Evolutionary conservation across 2,797 vertebrate genomes (phyloP).

Genomic region (Molossus alvarezi): DNA sequence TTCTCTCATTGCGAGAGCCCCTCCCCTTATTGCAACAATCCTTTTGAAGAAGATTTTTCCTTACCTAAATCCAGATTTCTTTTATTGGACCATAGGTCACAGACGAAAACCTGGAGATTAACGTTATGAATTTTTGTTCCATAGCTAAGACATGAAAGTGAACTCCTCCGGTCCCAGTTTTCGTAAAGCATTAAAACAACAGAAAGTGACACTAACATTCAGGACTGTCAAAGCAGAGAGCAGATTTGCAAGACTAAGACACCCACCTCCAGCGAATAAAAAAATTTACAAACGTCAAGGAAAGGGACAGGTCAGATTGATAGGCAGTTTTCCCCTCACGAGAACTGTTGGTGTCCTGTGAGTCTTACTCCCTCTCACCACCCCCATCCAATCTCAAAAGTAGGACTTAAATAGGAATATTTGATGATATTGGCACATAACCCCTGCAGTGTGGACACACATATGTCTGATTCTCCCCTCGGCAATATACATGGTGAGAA

Average conservation of each 20-base stretch:
- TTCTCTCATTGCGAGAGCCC: background rate
- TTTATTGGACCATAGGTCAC: background rate
- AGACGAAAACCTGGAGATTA: background rate
- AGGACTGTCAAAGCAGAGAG: background rate
- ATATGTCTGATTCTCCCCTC: background rate
- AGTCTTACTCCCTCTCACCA: background rate
- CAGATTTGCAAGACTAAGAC: background rate
- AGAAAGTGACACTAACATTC: background rate
- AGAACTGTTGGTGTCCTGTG: background rate
- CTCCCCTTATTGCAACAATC: accelerated
- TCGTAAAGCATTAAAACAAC: background rate
- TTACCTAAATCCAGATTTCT: background rate
- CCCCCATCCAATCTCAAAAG: background rate
- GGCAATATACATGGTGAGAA: background rate
- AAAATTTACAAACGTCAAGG: background rate
- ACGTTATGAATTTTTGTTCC: background rate
- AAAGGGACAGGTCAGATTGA: background rate
- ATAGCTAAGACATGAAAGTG: background rate
- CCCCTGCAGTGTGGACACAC: background rate
- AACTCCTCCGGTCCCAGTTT: background rate
- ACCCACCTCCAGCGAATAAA: background rate
- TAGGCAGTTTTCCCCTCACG: too few species aligned
- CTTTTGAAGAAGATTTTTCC: background rate
- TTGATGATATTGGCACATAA: background rate
- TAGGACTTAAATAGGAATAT: background rate